Conservation (phyloP, 2,888 invertebrate genomes). For the Dryadula phaetusa region DNA sequence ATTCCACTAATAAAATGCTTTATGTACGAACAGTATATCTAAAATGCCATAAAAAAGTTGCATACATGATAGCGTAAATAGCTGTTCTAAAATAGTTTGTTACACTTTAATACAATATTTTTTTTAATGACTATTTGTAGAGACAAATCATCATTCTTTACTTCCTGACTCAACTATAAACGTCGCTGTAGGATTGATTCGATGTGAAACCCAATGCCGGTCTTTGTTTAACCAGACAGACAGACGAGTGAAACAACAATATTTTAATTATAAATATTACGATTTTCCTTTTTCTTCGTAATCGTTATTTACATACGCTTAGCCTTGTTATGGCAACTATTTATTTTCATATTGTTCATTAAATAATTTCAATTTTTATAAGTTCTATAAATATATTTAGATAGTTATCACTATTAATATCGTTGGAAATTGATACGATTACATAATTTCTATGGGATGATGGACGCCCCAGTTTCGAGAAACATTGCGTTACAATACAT, state of each 20-base stretch:
- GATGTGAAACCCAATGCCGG: constrained; percentile 1
- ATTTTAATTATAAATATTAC: constrained; percentile 12
- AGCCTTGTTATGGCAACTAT: too few relatives aligned
- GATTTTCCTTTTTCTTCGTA: neutral
- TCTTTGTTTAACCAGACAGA: constrained; percentile 8
- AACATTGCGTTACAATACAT: constrained; percentile 37
- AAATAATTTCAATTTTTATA: too few relatives aligned
- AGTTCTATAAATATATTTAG: too few relatives aligned
- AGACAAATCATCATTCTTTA: neutral
- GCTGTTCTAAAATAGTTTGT: too few relatives aligned
- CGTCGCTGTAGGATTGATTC: neutral
- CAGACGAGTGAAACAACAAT: neutral
- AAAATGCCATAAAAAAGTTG: neutral
- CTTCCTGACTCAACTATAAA: neutral
- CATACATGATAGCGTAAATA: too few relatives aligned
- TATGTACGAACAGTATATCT: constrained; percentile 3
- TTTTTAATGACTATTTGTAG: too few relatives aligned
- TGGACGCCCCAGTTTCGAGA: constrained; percentile 48
- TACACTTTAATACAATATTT: too few relatives aligned
- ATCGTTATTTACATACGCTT: neutral
- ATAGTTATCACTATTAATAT: too few relatives aligned
- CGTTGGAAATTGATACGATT: constrained; percentile 34
- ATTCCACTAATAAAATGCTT: constrained; percentile 38
- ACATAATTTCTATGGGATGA: constrained; percentile 44
- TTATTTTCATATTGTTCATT: too few relatives aligned